Percentiles rank a stretch among this genome's conserved stretches.
Conservation (phyloP, 2,797 vertebrate species). For the Poeciliopsis turneri region DNA sequence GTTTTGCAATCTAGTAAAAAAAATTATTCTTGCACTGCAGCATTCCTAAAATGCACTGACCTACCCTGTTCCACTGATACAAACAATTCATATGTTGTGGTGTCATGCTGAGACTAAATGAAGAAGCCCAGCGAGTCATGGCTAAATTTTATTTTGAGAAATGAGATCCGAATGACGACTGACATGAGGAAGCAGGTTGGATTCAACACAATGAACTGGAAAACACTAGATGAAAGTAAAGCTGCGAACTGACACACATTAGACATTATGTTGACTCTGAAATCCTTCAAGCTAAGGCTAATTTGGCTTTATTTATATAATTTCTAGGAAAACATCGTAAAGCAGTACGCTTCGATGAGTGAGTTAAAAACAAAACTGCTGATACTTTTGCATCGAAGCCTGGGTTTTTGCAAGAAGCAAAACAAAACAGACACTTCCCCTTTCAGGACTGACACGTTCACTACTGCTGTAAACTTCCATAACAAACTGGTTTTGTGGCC, state of each 20-base stretch:
- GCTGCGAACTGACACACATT: background rate
- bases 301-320: background rate
- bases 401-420: conserved; percentile 6
- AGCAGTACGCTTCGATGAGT: background rate
- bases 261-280: background rate
- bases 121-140: background rate
- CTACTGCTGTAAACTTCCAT: conserved; percentile 29
- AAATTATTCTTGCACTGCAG: too few species aligned
- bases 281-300: background rate
- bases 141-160: background rate
- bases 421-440: conserved; percentile 33
- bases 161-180: background rate
- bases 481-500: conserved; percentile 65
- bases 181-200: background rate
- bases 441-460: conserved; percentile 24
- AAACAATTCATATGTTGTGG: background rate
- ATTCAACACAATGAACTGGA: background rate
- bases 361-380: background rate
- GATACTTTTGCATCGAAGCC: background rate
- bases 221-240: background rate
- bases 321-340: background rate
- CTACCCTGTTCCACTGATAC: background rate
- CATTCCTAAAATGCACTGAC: conserved; percentile 3
- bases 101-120: conserved; percentile 1
- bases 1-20: background rate